These are phyloP conservation scores for Prosapia bicincta DNA, from an alignment of 2,888 invertebrate species.

Conservation along the genomic window DNA sequence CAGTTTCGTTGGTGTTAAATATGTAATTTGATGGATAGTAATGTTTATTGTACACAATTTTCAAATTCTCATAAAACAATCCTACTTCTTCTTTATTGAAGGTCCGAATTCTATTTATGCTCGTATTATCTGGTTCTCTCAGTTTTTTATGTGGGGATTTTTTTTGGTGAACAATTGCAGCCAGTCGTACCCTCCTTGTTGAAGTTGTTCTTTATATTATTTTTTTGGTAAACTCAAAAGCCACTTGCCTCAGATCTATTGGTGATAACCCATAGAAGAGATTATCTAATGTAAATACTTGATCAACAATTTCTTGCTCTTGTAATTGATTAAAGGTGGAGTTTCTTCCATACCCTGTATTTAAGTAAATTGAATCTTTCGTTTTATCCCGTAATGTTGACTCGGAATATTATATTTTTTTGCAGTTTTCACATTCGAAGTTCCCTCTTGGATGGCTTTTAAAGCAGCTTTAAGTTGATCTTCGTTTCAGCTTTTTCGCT, in stretches of 20 bases:
- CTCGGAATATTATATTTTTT: not conserved
- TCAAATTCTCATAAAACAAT: constrained; percentile 38
- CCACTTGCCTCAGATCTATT: not conserved
- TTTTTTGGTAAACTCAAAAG: not conserved
- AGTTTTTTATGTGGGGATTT: constrained; percentile 36
- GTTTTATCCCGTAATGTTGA: not conserved
- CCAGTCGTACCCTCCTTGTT: not conserved
- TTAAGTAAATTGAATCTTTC: not conserved
- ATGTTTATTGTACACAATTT: constrained; percentile 33
- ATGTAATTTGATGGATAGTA: constrained; percentile 36
- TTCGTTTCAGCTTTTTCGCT: not conserved
- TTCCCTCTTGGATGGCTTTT: not conserved
- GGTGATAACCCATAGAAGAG: not conserved
- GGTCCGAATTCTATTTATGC: constrained; percentile 39
- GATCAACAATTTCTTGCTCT: not conserved
- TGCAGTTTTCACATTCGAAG: not conserved
- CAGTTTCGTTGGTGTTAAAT: constrained; percentile 48
- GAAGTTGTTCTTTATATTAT: not conserved
- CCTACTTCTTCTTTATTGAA: constrained; percentile 40
- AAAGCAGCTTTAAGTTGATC: not conserved
- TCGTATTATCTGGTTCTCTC: constrained; percentile 41
- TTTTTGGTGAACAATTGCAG: constrained; percentile 31
- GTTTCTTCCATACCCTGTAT: not conserved
- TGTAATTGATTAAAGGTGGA: not conserved
- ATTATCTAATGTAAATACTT: not conserved